These are phyloP conservation scores for Azorinus chamasolen DNA, from an alignment of 2,888 invertebrate species.

Conservation along the genomic window DNA sequence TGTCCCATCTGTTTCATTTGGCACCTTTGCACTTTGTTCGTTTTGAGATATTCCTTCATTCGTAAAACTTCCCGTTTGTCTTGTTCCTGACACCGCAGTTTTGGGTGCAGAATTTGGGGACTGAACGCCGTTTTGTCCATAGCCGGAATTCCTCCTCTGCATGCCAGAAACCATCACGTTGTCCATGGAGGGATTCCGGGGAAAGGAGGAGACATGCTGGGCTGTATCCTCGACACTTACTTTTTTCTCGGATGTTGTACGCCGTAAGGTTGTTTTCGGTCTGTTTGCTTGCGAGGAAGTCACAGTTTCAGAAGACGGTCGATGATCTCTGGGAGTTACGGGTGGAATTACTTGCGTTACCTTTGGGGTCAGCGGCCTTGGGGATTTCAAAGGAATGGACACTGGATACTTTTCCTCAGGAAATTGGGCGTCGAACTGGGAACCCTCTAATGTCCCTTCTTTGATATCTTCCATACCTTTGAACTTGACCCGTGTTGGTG, in stretches of 20 bases:
- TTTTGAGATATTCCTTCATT: too few relatives aligned
- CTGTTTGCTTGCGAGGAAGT: slow-evolving; percentile 10
- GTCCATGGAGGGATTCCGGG: too few relatives aligned
- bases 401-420: slow-evolving; percentile 31
- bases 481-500: slow-evolving; percentile 43
- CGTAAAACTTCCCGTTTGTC: too few relatives aligned
- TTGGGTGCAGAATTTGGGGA: too few relatives aligned
- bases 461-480: slow-evolving; percentile 60
- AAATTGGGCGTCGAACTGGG: slow-evolving; percentile 60
- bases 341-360: not conserved
- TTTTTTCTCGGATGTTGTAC: slow-evolving; percentile 49
- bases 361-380: slow-evolving; percentile 6
- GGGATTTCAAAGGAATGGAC: not conserved
- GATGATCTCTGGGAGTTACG: not conserved
- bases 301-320: slow-evolving; percentile 1
- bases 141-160: too few relatives aligned
- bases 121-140: too few relatives aligned
- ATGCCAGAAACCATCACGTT: too few relatives aligned
- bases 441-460: slow-evolving; percentile 59
- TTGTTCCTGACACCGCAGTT: too few relatives aligned
- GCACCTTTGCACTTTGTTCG: too few relatives aligned
- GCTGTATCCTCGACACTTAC: slow-evolving; percentile 1
- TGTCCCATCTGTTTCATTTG: too few relatives aligned
- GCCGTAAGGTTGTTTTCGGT: slow-evolving; percentile 55
- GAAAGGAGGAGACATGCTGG: not conserved